These are phyloP conservation scores for Asobara japonica DNA, from an alignment of 1,140 invertebrate genomes.

Conservation along the genomic window DNA sequence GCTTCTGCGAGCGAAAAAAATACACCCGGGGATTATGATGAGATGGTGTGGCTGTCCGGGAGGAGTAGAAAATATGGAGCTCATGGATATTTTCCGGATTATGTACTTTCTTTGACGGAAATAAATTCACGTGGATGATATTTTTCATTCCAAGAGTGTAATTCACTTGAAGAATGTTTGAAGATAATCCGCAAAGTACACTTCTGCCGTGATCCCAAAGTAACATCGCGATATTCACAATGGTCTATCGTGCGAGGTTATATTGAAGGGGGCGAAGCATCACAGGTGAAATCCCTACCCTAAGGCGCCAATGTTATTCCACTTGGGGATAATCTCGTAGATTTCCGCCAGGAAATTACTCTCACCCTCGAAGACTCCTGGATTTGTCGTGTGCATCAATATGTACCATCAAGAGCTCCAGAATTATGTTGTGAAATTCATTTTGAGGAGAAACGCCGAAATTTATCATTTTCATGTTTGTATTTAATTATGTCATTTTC, in stretches of 20 bases:
- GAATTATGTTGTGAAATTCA: not conserved
- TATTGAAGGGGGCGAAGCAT: not conserved
- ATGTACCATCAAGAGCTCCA: slow-evolving; percentile 10
- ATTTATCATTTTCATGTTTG: too few relatives aligned
- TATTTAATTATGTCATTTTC: too few relatives aligned
- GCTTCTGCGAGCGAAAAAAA: too few relatives aligned
- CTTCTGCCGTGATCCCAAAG: not conserved
- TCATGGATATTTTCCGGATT: too few relatives aligned
- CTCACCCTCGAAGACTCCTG: slow-evolving; percentile 30
- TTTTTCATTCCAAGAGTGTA: not conserved
- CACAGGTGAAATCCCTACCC: slow-evolving; percentile 36
- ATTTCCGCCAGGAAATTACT: slow-evolving; percentile 52
- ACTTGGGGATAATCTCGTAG: slow-evolving; percentile 46
- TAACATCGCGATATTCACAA: not conserved
- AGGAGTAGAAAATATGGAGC: too few relatives aligned
- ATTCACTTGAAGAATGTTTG: not conserved
- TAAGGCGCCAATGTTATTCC: slow-evolving; percentile 45
- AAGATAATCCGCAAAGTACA: slow-evolving; percentile 1
- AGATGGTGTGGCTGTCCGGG: too few relatives aligned
- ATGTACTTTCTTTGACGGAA: too few relatives aligned
- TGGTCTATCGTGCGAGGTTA: not conserved
- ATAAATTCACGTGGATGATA: not conserved
- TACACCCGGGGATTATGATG: too few relatives aligned
- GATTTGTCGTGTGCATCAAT: slow-evolving; percentile 2
- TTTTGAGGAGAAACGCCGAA: too few relatives aligned